Percentiles rank a stretch among this genome's conserved stretches.
Conservation (phyloP, 2,888 invertebrate species). For the Schizotus pectinicornis region DNA sequence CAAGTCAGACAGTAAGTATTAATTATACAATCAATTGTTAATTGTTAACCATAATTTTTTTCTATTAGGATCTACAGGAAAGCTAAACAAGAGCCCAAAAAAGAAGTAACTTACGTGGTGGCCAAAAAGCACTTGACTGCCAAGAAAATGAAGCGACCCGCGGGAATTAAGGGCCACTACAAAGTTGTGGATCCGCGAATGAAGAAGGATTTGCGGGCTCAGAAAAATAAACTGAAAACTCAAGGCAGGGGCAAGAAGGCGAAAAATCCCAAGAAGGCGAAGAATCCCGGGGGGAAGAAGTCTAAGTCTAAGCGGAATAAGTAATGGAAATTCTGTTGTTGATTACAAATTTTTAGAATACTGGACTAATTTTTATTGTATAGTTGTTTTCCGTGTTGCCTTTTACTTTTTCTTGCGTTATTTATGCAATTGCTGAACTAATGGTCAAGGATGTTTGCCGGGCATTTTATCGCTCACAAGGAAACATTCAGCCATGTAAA, state of each 20-base stretch:
- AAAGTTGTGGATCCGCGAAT: conserved; percentile 95
- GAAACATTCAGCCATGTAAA: conserved; percentile 14
- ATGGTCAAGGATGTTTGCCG: conserved; percentile 50
- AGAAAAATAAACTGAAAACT: conserved; percentile 59
- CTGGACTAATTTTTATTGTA: conserved; percentile 16
- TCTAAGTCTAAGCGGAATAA: not conserved
- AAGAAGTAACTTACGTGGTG: conserved; percentile 92
- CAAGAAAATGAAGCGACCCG: conserved; percentile 78
- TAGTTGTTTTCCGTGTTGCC: conserved; percentile 8
- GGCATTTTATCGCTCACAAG: conserved; percentile 17
- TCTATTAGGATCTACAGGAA: conserved; percentile 84
- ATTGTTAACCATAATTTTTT: conserved; percentile 28
- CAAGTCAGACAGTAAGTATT: conserved; percentile 82
- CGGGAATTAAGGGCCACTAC: conserved; percentile 89
- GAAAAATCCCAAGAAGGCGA: conserved; percentile 55
- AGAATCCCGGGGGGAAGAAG: conserved; percentile 23
- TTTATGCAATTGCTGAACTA: conserved; percentile 58
- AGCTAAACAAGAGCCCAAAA: conserved; percentile 82
- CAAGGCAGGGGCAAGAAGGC: conserved; percentile 44
- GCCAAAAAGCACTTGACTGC: conserved; percentile 85
- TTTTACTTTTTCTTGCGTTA: conserved; percentile 33
- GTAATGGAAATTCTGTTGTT: conserved; percentile 11
- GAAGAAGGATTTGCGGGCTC: conserved; percentile 89
- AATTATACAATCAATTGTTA: conserved; percentile 6
- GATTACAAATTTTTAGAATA: not conserved